Percentiles rank a stretch among this genome's conserved stretches.
phyloP scores from a whole-genome alignment of 2,113 vertebrate species.

The Rallus limicola region DNA sequence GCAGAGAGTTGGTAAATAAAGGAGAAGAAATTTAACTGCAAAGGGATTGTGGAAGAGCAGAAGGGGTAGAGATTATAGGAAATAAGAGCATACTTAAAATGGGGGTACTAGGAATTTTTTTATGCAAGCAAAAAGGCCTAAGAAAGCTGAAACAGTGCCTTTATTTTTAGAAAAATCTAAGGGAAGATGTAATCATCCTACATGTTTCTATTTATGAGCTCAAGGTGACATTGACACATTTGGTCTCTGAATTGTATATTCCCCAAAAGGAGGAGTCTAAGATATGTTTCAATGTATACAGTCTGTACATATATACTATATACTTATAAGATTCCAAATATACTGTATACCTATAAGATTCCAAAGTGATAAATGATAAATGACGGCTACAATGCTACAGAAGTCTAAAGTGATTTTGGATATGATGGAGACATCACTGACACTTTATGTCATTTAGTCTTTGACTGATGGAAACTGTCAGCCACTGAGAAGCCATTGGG shows the following conservation, averaged over 20 bases:
- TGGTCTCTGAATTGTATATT: background rate
- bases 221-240: background rate
- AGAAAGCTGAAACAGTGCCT: background rate
- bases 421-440: conserved; percentile 43
- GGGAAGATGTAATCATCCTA: rapidly evolving
- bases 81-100: background rate
- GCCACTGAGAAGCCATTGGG: background rate
- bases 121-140: background rate
- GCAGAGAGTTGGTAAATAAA: background rate
- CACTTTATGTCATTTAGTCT: conserved; percentile 12
- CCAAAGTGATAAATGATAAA: conserved; percentile 32
- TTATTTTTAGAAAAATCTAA: background rate
- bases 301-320: background rate
- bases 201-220: background rate
- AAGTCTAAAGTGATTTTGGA: conserved; percentile 26
- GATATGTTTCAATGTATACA: background rate
- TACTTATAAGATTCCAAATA: background rate
- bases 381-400: background rate
- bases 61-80: background rate
- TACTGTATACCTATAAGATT: background rate
- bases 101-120: background rate
- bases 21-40: background rate
- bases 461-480: conserved; percentile 44
- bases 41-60: background rate
- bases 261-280: background rate